Percentiles rank a stretch among this genome's conserved stretches.
Conservation (phyloP, 2,797 vertebrate species). For the Urocyon cinereoargenteus region DNA sequence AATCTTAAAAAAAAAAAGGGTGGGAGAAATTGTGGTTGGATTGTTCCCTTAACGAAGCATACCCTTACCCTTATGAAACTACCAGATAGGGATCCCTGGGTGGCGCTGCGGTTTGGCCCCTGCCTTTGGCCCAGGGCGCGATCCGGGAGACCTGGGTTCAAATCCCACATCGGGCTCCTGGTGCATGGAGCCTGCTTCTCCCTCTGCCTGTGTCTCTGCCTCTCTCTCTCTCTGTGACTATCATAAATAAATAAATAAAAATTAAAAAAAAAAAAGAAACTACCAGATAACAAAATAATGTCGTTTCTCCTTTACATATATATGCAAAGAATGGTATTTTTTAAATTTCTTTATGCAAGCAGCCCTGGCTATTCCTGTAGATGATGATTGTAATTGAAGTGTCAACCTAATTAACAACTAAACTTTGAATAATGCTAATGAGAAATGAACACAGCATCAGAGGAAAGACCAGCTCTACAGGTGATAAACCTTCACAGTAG, state of each 20-base stretch:
- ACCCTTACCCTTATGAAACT: neutral
- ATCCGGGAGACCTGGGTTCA: too few relatives aligned
- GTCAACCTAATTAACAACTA: conserved; percentile 97
- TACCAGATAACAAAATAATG: conserved; percentile 61
- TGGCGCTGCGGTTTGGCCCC: too few relatives aligned
- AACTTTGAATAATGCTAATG: conserved; percentile 97
- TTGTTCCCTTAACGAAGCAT: neutral
- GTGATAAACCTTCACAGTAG: conserved; percentile 98
- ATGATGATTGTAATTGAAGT: conserved; percentile 92
- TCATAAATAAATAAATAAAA: too few relatives aligned
- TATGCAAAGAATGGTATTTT: conserved; percentile 75
- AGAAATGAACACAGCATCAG: conserved; percentile 95
- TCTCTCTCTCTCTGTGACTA: too few relatives aligned
- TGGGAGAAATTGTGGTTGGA: neutral
- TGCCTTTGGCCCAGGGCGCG: too few relatives aligned
- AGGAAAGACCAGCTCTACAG: conserved; percentile 98
- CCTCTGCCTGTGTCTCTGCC: too few relatives aligned
- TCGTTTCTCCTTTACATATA: conserved; percentile 37
- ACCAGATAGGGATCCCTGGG: too few relatives aligned
- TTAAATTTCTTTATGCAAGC: conserved; percentile 83
- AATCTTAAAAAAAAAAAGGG: neutral
- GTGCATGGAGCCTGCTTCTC: too few relatives aligned
- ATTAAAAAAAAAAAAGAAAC: too few relatives aligned
- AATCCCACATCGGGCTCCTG: too few relatives aligned
- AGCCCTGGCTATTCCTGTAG: conserved; percentile 88